These are phyloP conservation scores for Polylopha cassiicola DNA, from an alignment of 2,888 invertebrate genomes.

Conservation along the genomic window DNA sequence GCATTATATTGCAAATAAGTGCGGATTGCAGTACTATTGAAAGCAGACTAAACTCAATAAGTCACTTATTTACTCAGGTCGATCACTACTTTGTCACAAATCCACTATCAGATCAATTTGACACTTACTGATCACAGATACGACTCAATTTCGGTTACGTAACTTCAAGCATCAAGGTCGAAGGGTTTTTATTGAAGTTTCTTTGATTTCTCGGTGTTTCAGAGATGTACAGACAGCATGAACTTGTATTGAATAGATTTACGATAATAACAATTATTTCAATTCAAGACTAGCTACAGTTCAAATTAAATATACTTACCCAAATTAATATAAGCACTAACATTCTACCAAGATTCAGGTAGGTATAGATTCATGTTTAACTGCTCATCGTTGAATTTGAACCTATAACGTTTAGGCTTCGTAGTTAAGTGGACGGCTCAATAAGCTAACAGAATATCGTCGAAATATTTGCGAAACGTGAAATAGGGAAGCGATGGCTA, in stretches of 20 bases:
- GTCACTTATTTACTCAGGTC: background rate
- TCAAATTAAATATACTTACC: no score
- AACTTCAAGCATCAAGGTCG: conserved; percentile 6
- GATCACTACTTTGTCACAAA: conserved; percentile 4
- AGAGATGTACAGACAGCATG: background rate
- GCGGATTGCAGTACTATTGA: conserved; percentile 25
- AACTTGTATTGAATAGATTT: background rate
- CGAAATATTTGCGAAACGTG: no score
- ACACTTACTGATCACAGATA: background rate
- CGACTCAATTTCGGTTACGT: background rate
- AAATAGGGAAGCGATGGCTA: no score
- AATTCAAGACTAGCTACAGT: no score
- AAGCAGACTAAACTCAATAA: conserved; percentile 21
- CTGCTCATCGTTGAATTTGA: no score
- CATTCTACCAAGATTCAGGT: no score
- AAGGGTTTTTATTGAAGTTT: conserved; percentile 5
- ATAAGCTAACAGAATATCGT: no score
- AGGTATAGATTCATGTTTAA: no score
- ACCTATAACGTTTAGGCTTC: no score
- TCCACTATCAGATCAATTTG: background rate
- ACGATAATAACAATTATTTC: background rate
- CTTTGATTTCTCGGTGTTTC: conserved; percentile 5
- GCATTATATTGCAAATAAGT: conserved; percentile 23
- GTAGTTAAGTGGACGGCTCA: no score
- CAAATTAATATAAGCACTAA: no score